Percentiles rank a stretch among this genome's conserved stretches.
Evolutionary conservation across 2,113 vertebrate genomes (phyloP).

Genomic region (Pandion haliaetus): DNA sequence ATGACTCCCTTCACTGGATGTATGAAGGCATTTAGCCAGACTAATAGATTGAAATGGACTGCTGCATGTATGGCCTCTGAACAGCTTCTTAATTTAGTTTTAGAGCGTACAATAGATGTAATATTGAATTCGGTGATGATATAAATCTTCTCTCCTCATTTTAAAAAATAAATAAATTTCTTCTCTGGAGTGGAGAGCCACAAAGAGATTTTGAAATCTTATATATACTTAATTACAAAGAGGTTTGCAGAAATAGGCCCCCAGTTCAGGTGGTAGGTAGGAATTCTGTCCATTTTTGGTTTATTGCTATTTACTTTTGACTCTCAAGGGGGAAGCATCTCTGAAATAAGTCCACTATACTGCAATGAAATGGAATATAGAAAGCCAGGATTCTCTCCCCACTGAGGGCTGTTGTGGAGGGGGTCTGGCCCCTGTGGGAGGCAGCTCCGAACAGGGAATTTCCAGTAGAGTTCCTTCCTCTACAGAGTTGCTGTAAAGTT

Average conservation of each 20-base stretch:
- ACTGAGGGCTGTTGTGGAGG: neutral
- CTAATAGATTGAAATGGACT: slow-evolving; percentile 59
- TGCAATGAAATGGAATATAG: neutral
- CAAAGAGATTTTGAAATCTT: neutral
- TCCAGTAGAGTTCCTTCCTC: neutral
- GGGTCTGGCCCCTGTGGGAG: neutral
- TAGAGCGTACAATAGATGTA: slow-evolving; percentile 20
- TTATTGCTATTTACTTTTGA: slow-evolving; percentile 1
- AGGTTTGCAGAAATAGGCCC: neutral
- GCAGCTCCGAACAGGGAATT: neutral
- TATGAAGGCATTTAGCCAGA: slow-evolving; percentile 50
- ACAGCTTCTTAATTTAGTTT: slow-evolving; percentile 58
- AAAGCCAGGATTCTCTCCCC: neutral
- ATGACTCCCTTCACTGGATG: slow-evolving; percentile 11
- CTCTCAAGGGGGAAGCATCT: neutral
- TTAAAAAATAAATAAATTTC: slow-evolving; percentile 6
- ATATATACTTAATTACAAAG: neutral
- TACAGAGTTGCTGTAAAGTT: neutral
- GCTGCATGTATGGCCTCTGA: slow-evolving; percentile 24
- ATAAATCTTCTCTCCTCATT: slow-evolving; percentile 54
- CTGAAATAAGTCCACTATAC: neutral
- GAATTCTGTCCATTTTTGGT: neutral
- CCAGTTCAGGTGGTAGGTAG: neutral
- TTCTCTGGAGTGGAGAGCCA: neutral
- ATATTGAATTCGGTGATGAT: slow-evolving; percentile 21